Conservation (phyloP, 2,888 invertebrate species). For the Hololepta plana region DNA sequence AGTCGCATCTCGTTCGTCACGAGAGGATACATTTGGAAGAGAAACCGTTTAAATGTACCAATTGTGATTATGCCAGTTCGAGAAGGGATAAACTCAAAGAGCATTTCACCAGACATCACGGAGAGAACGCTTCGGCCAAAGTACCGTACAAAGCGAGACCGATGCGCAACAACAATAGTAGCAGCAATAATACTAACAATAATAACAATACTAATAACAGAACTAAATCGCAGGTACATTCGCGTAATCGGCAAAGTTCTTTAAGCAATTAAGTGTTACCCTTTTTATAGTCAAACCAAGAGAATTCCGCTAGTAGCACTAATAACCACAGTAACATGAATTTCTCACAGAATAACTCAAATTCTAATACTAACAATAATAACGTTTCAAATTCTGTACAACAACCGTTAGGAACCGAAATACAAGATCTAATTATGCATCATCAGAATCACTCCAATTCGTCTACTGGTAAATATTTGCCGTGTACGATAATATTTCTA, state of each 20-base stretch:
- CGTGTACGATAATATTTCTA: not conserved
- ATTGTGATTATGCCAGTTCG: slow-evolving; percentile 45
- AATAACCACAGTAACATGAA: slow-evolving; percentile 15
- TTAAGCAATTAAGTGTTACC: not conserved
- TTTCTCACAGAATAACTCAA: slow-evolving; percentile 7
- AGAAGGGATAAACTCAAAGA: slow-evolving; percentile 46
- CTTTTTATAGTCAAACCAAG: not conserved
- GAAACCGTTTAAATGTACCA: slow-evolving; percentile 42
- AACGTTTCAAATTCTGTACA: slow-evolving; percentile 11
- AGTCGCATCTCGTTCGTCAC: slow-evolving; percentile 45
- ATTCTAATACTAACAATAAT: slow-evolving; percentile 5
- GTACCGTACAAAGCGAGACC: slow-evolving; percentile 32
- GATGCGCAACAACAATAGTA: slow-evolving; percentile 17
- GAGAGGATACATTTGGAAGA: slow-evolving; percentile 44
- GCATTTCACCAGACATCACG: slow-evolving; percentile 32
- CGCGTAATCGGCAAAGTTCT: too few relatives aligned
- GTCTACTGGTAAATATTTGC: slow-evolving; percentile 11
- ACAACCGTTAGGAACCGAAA: slow-evolving; percentile 23
- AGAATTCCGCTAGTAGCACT: slow-evolving; percentile 8
- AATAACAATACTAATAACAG: slow-evolving; percentile 11
- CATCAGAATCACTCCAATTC: slow-evolving; percentile 24
- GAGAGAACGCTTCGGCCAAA: slow-evolving; percentile 31
- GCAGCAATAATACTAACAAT: slow-evolving; percentile 4
- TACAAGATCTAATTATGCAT: slow-evolving; percentile 28
- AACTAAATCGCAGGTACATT: slow-evolving; percentile 20